Conservation (phyloP, 2,888 invertebrate species). For the Drosophila sordidapex region DNA sequence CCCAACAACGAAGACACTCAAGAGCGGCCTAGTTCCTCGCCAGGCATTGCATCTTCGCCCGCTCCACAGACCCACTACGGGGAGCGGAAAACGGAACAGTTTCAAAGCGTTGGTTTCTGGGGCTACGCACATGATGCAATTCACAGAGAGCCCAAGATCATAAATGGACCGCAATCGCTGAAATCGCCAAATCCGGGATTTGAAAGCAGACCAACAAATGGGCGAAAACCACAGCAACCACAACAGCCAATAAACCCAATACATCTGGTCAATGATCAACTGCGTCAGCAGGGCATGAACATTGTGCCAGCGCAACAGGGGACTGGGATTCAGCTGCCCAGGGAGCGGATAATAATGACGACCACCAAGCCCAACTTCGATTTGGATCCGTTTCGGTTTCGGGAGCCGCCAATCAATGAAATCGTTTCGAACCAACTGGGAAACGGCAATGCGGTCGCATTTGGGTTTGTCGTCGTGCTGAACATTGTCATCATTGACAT, state of each 20-base stretch:
- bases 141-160: conserved; percentile 30
- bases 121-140: not conserved
- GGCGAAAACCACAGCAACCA: not conserved
- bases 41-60: not conserved
- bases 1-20: not conserved
- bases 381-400: conserved; percentile 58
- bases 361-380: not conserved
- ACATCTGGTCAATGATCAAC: conserved; percentile 53
- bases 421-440: conserved; percentile 25
- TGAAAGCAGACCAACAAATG: not conserved
- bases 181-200: not conserved
- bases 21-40: not conserved
- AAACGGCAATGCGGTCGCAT: conserved; percentile 5
- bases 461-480: conserved; percentile 56
- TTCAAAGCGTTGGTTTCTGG: conserved; percentile 27
- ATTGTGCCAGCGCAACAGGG: conserved; percentile 53
- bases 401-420: conserved; percentile 35
- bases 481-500: conserved; percentile 12
- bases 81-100: not conserved
- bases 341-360: not conserved
- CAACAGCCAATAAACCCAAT: conserved; percentile 31
- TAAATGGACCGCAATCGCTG: conserved; percentile 33
- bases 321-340: not conserved
- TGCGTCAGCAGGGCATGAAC: conserved; percentile 66
- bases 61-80: not conserved